Evolutionary conservation across 2,888 invertebrate genomes (phyloP).

Genomic region (Eupithecia inturbata): DNA sequence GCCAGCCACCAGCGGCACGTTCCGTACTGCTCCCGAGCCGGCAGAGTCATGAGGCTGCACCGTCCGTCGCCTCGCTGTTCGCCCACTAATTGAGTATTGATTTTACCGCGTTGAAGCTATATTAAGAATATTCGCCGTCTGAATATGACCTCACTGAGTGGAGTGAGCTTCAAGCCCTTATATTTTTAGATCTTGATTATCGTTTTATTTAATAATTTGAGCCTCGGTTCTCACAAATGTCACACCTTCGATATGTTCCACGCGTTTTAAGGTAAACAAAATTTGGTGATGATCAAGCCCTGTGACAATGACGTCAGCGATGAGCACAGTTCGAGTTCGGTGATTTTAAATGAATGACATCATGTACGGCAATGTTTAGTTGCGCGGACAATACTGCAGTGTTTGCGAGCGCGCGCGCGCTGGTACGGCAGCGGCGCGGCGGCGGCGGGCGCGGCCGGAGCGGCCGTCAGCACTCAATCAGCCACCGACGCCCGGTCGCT

Average conservation of each 20-base stretch:
- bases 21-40: slow-evolving; percentile 14
- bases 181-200: slow-evolving; percentile 24
- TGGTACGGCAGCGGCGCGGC: background rate
- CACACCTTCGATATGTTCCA: slow-evolving; percentile 4
- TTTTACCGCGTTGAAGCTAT: slow-evolving; percentile 26
- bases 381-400: background rate
- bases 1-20: slow-evolving; percentile 14
- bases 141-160: slow-evolving; percentile 19
- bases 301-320: slow-evolving; percentile 33
- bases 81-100: slow-evolving; percentile 23
- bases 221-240: background rate
- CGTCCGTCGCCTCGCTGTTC: slow-evolving; percentile 16
- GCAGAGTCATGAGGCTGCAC: slow-evolving; percentile 10
- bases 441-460: slow-evolving; percentile 16
- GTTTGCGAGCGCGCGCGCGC: background rate
- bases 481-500: slow-evolving; percentile 17
- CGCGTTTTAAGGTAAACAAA: slow-evolving; percentile 14
- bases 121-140: slow-evolving; percentile 20
- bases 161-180: slow-evolving; percentile 15
- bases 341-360: slow-evolving; percentile 42
- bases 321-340: slow-evolving; percentile 33
- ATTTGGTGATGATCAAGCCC: slow-evolving; percentile 24
- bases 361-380: slow-evolving; percentile 33
- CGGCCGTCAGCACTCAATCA: slow-evolving; percentile 26
- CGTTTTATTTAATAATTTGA: background rate